Base-by-base conservation (phyloP, 2,888 invertebrate species). In the Vannuccia rotundouncinata region DNA sequence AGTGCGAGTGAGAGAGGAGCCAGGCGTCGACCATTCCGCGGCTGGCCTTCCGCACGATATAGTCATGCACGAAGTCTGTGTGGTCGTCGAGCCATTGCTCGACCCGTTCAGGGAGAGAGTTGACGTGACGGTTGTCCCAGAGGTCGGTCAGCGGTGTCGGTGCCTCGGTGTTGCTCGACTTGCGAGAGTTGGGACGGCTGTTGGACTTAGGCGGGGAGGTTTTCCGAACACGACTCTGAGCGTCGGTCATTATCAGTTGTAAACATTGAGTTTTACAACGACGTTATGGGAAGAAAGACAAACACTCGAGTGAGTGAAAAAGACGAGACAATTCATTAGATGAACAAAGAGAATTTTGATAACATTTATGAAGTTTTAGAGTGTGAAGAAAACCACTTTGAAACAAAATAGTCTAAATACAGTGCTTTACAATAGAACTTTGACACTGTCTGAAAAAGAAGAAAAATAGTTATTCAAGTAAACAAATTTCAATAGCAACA, bases 11-110 rank as follows among this genome's bases (percentile, higher is more conserved):
- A 10, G 73, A 77, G 1, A 95, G 92, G 85, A 95, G 90, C 95
- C 95, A 95, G 84, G 93, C 92, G 89, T 95, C 95, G 84, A 95
- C 94, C 86, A 95, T 93, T 87, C 94, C 93, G 84, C 95, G 91
- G 83, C 94, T 93, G 84, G 94, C 95, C 90, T 95, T 95, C 89
- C 95, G 94, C 89, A 83, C 88, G 86, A 95, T 95, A 89, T 95
- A 96, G 89, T 95, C 95, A 88, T 94, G 93, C 84, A 94, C 93
- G 88, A 95, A 96, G 88, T 95, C 94, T 84, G 94, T 95, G 90
- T 96, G 95, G 89, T 95, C 95, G 89, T 96, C 95, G 84, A 96
- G 91, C 95, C 95, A 96, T 85, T 94, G 92, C 89, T 95, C 95
- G 90, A 95, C 94, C 83, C 82, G 81, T 5, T 84, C 85, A 80